Base-by-base conservation (phyloP, 92 coral and sea anemone species). In the Phenganax marumi region DNA sequence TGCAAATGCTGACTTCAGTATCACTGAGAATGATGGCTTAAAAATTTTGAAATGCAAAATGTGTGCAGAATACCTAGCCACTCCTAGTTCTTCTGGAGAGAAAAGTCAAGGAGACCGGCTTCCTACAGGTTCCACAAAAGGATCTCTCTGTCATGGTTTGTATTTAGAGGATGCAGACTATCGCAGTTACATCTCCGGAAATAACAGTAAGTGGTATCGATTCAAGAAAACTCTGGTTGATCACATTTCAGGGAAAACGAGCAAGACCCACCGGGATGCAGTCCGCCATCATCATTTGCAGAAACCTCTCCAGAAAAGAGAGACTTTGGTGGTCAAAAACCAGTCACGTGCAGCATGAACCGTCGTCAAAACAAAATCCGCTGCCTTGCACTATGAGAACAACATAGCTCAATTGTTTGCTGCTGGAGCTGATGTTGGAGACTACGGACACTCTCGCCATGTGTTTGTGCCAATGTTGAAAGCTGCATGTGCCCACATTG, bases 291-390 rank as follows among this genome's bases (percentile, higher is more conserved):
- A 69, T 51, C 75, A 69, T 24, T 69, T 69, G 75, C 75, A 24
- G 50, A 69, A 69, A 69, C 75, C 75, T 11, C 75, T 69, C 14
- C 75, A n/a, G 47, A 75, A 75, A 75, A 52, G 66, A 12, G 6
- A 52, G 58, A 52, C 4, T 49, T n/a, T 53, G 66, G 57, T 75
- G 48, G 65, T 75, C 14, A 52, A 49, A 53, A 75, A 75, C 69
- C 69, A 55, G 25, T 26, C 54, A 21, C 52, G 81, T 18, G 69
- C 81, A 10, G 81, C 81, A 53, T 12, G 54, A 19, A 57, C 62
- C 8, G 56, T 85, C 26, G 88, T 87, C 19, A 82, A 78, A 43
- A 83, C 91, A 10, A 88, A 90, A 55, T 71, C 89, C 8, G 84
- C 90, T 47, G 91, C 76, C n/a, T 47, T 8, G 14, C 81, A 76